phyloP scores from a whole-genome alignment of 92 coral and sea anemone species.

The Paramuricea clavata region DNA sequence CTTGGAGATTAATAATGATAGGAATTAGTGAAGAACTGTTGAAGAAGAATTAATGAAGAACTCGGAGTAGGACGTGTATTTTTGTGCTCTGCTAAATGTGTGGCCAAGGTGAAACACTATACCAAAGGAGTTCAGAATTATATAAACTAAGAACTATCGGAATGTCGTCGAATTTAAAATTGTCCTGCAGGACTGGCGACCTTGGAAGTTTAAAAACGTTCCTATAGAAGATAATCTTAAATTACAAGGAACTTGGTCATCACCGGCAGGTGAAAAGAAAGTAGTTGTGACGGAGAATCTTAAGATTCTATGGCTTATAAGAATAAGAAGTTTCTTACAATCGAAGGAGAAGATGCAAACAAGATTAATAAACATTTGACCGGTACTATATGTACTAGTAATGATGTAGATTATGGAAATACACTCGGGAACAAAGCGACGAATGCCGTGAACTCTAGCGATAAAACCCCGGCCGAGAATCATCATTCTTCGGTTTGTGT shows the following conservation, averaged over 20 bases:
- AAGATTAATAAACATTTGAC: neutral
- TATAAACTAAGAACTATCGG: no score
- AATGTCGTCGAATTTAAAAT: neutral
- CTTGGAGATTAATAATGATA: no score
- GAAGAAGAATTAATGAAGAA: no score
- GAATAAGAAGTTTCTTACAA: neutral
- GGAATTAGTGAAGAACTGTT: no score
- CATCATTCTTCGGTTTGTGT: no score
- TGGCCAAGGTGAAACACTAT: no score
- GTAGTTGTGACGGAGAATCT: neutral
- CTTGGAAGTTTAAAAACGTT: neutral
- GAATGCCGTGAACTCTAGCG: no score
- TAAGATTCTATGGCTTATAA: neutral
- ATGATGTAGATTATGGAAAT: neutral
- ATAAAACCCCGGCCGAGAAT: no score
- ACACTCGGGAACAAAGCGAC: no score
- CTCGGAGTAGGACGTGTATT: no score
- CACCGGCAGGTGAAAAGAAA: neutral
- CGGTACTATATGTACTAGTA: neutral
- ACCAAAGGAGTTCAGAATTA: no score
- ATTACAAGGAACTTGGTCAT: slow-evolving; percentile 4
- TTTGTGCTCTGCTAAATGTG: no score
- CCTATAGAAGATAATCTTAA: neutral
- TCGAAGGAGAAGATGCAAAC: neutral
- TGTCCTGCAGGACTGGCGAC: neutral